A percentile compares a stretch with the other conserved stretches of the same genome.
Conservation (phyloP, 2,888 invertebrate species). For the Pyralis farinalis region DNA sequence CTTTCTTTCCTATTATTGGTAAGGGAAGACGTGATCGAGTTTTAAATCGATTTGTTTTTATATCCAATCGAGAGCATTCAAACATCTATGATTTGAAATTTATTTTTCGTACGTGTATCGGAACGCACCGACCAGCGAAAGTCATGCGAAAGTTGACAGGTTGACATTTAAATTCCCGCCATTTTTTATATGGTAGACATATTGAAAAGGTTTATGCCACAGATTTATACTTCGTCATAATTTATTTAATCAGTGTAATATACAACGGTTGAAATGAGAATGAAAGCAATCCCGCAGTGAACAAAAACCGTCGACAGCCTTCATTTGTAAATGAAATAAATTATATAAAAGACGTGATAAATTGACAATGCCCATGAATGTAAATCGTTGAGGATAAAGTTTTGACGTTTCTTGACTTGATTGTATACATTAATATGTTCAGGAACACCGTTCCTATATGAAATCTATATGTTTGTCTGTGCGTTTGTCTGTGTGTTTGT, state of each 20-base stretch:
- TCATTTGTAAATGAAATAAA: not conserved
- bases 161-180: not conserved
- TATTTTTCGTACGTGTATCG: constrained; percentile 20
- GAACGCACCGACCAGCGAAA: constrained; percentile 15
- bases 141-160: constrained; percentile 13
- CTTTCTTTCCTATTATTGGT: constrained; percentile 20
- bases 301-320: not conserved
- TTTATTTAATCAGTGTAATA: not conserved
- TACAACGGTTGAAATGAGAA: not conserved
- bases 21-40: not conserved
- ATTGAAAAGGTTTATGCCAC: not conserved
- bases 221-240: not conserved
- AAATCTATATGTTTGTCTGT: too few species aligned
- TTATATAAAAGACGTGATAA: not conserved
- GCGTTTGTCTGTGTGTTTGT: too few species aligned
- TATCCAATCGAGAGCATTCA: constrained; percentile 15
- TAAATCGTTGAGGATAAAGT: not conserved
- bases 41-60: constrained; percentile 21
- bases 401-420: not conserved
- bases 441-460: too few species aligned
- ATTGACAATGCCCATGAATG: not conserved
- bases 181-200: not conserved
- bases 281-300: not conserved
- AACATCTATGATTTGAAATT: not conserved
- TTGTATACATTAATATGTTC: too few species aligned